Base-by-base conservation (phyloP, 2,797 vertebrate genomes). In the Corythornis leucogaster region DNA sequence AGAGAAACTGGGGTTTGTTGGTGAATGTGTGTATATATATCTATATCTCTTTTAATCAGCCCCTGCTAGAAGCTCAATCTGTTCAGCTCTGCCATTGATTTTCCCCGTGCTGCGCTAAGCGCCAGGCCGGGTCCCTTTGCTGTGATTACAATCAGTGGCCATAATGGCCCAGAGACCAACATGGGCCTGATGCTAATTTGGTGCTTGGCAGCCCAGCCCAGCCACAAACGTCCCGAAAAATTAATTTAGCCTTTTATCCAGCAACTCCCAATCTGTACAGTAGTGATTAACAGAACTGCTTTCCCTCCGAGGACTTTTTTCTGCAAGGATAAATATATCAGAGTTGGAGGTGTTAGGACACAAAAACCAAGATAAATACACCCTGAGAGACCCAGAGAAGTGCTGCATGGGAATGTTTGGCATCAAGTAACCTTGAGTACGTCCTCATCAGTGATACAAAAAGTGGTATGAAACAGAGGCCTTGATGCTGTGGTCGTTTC, bases 231-330 rank as follows among this genome's bases (percentile, higher is more conserved):
- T 91, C 90, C 85, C 16, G 4, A 92, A 83, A 90, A 93, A 94
- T 94, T 91, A 90, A 92, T 93, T 92, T 83, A 88, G 87, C 67
- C 66, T 95, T 93, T 94, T 95, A 94, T 88, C 90, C 94, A 88
- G 85, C 74, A 81, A 25, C 69, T 86, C 90, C 85, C 67, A 81
- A 33, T 86, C 93, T 93, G 92, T 86, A 40, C 85, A 76, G 80
- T 24, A 76, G 90, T 50, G 90, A 95, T 93, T 95, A 94, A 81
- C 87, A 63, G 76, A 75, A 35, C 81, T 38, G 85, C 83, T 45
- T 88, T 59, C 88, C 73, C 88, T 91, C 90, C 3, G 78, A 83
- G 90, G 87, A 43, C 30, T 62, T 87, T 33, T 40, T 46, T 40
- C 38, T 71, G 70, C 80, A 84, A 81, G 87, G 88, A 86, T 81